Conservation (phyloP, 2,797 vertebrate species). For the Galagoides demidoff region DNA sequence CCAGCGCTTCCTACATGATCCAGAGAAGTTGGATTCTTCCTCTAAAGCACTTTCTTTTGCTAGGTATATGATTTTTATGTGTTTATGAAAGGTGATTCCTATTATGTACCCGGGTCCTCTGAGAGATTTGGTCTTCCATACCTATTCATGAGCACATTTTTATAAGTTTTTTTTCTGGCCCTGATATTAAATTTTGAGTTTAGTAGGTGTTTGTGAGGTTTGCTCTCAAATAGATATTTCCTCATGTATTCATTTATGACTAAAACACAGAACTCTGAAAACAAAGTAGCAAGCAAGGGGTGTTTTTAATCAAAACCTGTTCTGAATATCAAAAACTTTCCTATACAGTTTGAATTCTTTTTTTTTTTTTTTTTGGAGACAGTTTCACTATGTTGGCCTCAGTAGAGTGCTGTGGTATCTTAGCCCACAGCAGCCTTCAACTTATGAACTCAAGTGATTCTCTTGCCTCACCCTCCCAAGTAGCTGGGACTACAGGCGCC, state of each 20-base stretch:
- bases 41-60: conserved; percentile 93
- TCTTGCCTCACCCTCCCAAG: no score
- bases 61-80: conserved; percentile 86
- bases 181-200: conserved; percentile 18
- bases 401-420: no score
- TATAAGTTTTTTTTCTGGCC: not conserved
- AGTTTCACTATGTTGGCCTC: no score
- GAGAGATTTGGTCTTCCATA: not conserved
- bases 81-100: not conserved
- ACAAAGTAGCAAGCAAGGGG: not conserved
- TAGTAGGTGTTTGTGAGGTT: not conserved
- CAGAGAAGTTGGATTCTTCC: conserved; percentile 91
- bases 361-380: no score
- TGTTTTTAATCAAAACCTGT: conserved; percentile 8
- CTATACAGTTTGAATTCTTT: not conserved
- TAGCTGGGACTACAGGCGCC: no score
- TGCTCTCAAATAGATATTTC: conserved; percentile 15
- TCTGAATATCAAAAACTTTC: conserved; percentile 37
- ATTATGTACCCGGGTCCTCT: not conserved
- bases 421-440: no score
- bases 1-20: conserved; percentile 95
- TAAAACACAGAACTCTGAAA: conserved; percentile 21
- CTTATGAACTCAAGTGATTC: no score
- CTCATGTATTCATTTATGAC: not conserved
- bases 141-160: not conserved